Conservation (phyloP, 2,888 invertebrate genomes). For the Vesta saturnalis region DNA sequence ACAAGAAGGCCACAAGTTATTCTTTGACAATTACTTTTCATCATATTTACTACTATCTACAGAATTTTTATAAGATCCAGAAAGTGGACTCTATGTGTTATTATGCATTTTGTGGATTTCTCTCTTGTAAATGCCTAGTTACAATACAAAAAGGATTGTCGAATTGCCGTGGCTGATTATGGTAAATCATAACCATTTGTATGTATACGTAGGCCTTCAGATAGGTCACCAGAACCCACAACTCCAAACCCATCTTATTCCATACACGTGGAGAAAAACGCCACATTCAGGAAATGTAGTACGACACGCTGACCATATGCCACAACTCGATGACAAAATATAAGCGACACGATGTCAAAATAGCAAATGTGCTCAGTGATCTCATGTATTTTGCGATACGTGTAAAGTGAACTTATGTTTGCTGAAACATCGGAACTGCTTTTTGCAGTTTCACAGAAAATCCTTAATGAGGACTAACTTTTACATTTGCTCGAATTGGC, state of each 20-base stretch:
- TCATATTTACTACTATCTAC: constrained; percentile 3
- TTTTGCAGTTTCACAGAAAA: not conserved
- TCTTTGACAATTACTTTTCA: constrained; percentile 14
- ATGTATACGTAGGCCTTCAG: too few relatives aligned
- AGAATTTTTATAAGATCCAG: too few relatives aligned
- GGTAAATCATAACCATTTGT: too few relatives aligned
- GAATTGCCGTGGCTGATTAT: too few relatives aligned
- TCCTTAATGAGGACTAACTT: not conserved
- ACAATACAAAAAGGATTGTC: not conserved
- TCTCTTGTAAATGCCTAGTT: not conserved
- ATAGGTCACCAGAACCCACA: not conserved
- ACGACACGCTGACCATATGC: not conserved
- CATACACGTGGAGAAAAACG: not conserved
- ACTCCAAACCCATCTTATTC: not conserved
- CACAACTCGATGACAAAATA: not conserved
- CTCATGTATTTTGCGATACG: not conserved
- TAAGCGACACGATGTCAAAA: not conserved
- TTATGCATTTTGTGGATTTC: too few relatives aligned
- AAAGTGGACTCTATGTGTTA: not conserved
- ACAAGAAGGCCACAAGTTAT: too few relatives aligned
- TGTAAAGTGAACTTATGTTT: not conserved
- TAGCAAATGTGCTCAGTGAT: not conserved
- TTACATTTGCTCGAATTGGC: not conserved
- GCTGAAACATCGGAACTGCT: not conserved
- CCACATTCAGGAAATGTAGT: not conserved